Evolutionary conservation across 2,888 invertebrate genomes (phyloP).

Genomic region (Drosophila nigricruria): DNA sequence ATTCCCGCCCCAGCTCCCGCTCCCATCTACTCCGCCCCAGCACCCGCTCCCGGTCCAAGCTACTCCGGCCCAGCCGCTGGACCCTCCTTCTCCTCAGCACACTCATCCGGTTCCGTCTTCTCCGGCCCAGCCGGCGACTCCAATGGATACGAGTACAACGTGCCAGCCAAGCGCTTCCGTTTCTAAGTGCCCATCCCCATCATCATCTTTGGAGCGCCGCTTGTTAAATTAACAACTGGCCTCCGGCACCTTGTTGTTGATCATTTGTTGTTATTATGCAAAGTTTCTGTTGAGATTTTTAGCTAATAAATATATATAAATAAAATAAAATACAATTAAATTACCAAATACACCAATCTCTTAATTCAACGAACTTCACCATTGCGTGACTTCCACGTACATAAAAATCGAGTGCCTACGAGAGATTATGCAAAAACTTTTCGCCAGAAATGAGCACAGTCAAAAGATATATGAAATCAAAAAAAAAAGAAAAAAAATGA

Average conservation of each 20-base stretch:
- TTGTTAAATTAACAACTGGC: slow-evolving; percentile 75
- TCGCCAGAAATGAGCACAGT: slow-evolving; percentile 11
- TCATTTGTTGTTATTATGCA: slow-evolving; percentile 76
- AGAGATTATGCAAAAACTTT: slow-evolving; percentile 50
- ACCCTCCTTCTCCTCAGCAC: slow-evolving; percentile 30
- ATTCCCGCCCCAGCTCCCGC: slow-evolving; percentile 46
- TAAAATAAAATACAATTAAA: slow-evolving; percentile 37
- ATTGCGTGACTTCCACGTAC: slow-evolving; percentile 22
- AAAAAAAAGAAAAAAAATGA: slow-evolving; percentile 22
- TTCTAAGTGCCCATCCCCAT: slow-evolving; percentile 56
- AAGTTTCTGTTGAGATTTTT: slow-evolving; percentile 74
- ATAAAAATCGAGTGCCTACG: slow-evolving; percentile 37
- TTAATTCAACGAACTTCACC: slow-evolving; percentile 12
- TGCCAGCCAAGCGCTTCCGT: slow-evolving; percentile 74
- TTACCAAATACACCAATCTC: slow-evolving; percentile 39
- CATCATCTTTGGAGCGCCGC: slow-evolving; percentile 30
- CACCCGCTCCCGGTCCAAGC: slow-evolving; percentile 42
- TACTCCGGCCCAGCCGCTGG: slow-evolving; percentile 35
- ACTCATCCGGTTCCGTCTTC: slow-evolving; percentile 12
- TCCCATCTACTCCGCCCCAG: slow-evolving; percentile 46
- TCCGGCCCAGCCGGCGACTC: slow-evolving; percentile 25
- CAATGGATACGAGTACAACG: slow-evolving; percentile 71
- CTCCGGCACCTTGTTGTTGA: slow-evolving; percentile 66
- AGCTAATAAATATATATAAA: slow-evolving; percentile 65
- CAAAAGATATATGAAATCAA: slow-evolving; percentile 27